Conservation (phyloP, 2,113 vertebrate genomes). For the Drymodes brunneopygia region DNA sequence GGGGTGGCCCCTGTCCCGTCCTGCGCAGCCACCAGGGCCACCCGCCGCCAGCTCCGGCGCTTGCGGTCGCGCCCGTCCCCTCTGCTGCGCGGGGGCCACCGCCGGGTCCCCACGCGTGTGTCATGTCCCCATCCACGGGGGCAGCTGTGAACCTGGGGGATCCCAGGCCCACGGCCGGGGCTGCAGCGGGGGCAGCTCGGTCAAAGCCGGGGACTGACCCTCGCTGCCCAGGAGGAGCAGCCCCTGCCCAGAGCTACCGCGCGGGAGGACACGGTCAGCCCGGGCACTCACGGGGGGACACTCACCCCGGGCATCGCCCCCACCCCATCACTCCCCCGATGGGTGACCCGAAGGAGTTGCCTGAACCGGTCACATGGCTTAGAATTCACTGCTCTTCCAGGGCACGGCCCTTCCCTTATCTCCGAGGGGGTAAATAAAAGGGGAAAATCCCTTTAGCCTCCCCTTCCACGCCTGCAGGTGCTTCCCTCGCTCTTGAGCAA, state of each 20-base stretch:
- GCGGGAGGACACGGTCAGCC: accelerated
- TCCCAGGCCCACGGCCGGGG: background rate
- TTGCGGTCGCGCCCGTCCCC: accelerated
- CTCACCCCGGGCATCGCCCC: background rate
- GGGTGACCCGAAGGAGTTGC: background rate
- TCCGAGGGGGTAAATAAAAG: background rate
- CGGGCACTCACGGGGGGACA: too few relatives aligned
- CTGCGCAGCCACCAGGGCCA: background rate
- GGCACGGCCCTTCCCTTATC: background rate
- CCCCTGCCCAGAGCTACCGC: background rate
- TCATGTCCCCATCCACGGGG: accelerated
- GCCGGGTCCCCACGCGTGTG: accelerated
- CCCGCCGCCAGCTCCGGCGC: accelerated
- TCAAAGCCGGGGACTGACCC: accelerated
- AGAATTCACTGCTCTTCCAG: accelerated
- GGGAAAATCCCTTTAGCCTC: background rate
- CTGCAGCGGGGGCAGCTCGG: background rate
- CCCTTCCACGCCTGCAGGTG: background rate
- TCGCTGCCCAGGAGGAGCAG: background rate
- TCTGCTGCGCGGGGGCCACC: accelerated
- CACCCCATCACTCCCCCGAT: accelerated
- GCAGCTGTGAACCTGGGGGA: background rate
- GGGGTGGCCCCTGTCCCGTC: background rate
- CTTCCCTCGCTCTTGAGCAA: background rate
- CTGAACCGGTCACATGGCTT: accelerated